These are phyloP conservation scores for Pteronotus mesoamericanus DNA, from an alignment of 2,797 vertebrate genomes.

Conservation along the genomic window DNA sequence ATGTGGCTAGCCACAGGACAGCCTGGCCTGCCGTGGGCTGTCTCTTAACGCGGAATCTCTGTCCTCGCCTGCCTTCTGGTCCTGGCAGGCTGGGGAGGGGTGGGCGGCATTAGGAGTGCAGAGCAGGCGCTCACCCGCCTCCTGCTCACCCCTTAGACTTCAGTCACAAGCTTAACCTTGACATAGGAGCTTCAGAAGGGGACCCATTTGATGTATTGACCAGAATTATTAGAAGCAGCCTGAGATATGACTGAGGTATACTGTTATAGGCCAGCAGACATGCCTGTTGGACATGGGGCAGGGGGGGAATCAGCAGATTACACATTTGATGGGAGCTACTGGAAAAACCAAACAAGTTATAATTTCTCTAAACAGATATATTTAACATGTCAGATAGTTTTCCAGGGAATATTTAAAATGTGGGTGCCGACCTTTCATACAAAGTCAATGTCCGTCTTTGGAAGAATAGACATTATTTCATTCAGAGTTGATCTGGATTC, in stretches of 20 bases:
- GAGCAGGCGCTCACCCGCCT: neutral
- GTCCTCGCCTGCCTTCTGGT: neutral
- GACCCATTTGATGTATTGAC: neutral
- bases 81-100: neutral
- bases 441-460: constrained; percentile 90
- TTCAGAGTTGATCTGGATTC: constrained; percentile 91
- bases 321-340: neutral
- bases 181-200: neutral
- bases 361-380: neutral
- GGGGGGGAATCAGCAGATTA: neutral
- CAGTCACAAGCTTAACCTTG: neutral
- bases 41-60: neutral
- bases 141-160: neutral
- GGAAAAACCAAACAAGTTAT: neutral
- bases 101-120: neutral
- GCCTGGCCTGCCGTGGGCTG: neutral
- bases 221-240: neutral
- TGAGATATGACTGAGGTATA: neutral
- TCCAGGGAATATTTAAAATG: constrained; percentile 10
- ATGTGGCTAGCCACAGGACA: neutral
- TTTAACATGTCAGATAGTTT: neutral
- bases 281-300: neutral
- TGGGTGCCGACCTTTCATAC: constrained; percentile 84
- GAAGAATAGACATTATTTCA: constrained; percentile 89
- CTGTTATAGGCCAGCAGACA: neutral